Base-by-base conservation (phyloP, 2,888 invertebrate species). In the Seira musarum region DNA sequence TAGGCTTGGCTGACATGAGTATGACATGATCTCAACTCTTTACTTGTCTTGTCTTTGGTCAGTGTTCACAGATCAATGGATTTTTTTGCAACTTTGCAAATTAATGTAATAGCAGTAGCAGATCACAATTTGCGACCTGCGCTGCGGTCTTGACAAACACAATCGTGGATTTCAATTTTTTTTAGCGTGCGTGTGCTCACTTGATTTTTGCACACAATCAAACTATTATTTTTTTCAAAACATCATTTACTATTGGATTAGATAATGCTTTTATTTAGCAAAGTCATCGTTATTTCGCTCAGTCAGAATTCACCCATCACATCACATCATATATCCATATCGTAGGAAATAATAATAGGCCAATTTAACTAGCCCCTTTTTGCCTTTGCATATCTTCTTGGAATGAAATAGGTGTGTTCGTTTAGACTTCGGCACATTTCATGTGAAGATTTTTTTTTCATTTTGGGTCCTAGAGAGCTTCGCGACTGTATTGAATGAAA, bases 261-360 rank as follows among this genome's bases (percentile, higher is more conserved):
- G 53, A 46, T 65, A 65, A 73, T 73, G 64, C 65, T 64, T 65
- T 73, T 65, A 53, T 73, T 73, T 73, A 65, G 72, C 53, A n/a
- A 65, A 73, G 72, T 73, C 72, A 65, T 65, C 70, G n/a, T n/a
- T n/a, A n/a, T n/a, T n/a, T n/a, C n/a, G n/a, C n/a, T n/a, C n/a
- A n/a, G n/a, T n/a, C n/a, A n/a, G n/a, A n/a, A n/a, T n/a, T n/a
- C n/a, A n/a, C n/a, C n/a, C n/a, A n/a, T n/a, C n/a, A n/a, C n/a
- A n/a, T n/a, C n/a, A n/a, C n/a, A n/a, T n/a, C n/a, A n/a, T n/a
- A n/a, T n/a, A n/a, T n/a, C n/a, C n/a, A n/a, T n/a, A 10, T 66
- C 30, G 46, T 46, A 13, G 46, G 46, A 10, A 6, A 46, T 46
- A 10, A 46, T n/a, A 46, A 13, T 46, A 46, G 13, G 8, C 13